These are phyloP conservation scores for Euura saliciscinereae DNA, from an alignment of 1,140 invertebrate species.

Conservation along the genomic window DNA sequence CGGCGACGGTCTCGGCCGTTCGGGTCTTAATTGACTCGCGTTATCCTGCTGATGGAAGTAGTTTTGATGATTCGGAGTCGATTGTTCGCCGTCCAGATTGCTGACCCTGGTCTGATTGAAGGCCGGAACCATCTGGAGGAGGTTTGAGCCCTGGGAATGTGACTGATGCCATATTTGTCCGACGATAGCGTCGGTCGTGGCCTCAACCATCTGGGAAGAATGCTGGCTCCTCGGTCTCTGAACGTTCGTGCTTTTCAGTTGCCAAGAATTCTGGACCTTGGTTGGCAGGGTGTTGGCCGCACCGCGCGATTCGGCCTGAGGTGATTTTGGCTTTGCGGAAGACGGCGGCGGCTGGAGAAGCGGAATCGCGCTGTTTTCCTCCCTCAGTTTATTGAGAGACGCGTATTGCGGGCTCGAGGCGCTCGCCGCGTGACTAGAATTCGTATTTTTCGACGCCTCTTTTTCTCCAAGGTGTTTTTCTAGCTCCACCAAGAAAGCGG, in stretches of 20 bases:
- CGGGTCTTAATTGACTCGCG: neutral
- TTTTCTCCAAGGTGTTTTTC: conserved; percentile 66
- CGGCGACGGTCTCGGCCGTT: conserved; percentile 34
- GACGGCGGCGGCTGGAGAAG: conserved; percentile 57
- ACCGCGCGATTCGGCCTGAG: conserved; percentile 33
- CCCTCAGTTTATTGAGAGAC: conserved; percentile 31
- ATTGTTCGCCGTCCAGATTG: conserved; percentile 19
- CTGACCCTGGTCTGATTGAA: neutral
- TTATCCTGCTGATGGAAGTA: neutral
- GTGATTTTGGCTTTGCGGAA: conserved; percentile 45
- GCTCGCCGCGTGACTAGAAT: conserved; percentile 28
- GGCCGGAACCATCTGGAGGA: conserved; percentile 27
- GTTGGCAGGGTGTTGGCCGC: conserved; percentile 29
- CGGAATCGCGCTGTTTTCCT: conserved; percentile 50
- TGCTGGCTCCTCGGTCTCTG: conserved; percentile 45
- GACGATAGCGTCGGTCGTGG: conserved; percentile 43
- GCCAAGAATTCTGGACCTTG: conserved; percentile 52
- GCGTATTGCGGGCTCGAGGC: conserved; percentile 15
- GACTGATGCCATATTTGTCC: conserved; percentile 51
- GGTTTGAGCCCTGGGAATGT: conserved; percentile 26
- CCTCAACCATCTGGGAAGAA: conserved; percentile 31
- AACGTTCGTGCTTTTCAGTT: conserved; percentile 42
- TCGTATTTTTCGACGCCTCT: conserved; percentile 61
- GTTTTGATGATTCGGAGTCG: neutral
- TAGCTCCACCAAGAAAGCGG: conserved; percentile 65